Evolutionary conservation across 2,888 invertebrate species (phyloP), one percentile per base, ranked within the genome.

Genomic region (Paralinhomoeus sp.): DNA sequence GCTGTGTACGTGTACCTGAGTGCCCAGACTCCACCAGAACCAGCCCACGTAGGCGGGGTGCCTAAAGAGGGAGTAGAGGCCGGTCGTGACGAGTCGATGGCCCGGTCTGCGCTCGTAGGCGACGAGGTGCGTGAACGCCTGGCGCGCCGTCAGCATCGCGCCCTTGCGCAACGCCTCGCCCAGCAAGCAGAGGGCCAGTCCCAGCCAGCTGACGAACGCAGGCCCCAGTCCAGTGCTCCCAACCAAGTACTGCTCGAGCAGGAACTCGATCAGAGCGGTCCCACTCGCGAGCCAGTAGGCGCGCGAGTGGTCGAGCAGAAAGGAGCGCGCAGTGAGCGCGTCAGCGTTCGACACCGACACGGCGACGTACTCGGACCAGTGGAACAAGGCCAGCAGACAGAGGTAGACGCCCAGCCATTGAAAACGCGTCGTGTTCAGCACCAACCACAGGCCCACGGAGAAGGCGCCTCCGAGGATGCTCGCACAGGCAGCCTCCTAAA

Each of bases 11-110:
- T n/a, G n/a, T n/a, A n/a, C n/a, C n/a, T n/a, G 93, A 17, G 91
- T 91, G 38, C 89, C 91, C 46, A 93, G 73, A 20, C 84, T 80
- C 91, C 91, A 93, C 68, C 80, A 83, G 70, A 89, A 91, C 91
- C 91, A 93, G 15, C 93, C 93, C 2, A 87, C 82, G 64, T 93
- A 93, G 55, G 87, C 80, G 0, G 93, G 93, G 68, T 93, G 93
- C 34, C 93, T 70, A 57, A 75, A 80, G 47, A 75, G 62, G 3
- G 73, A 66, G 64, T 91, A 93, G 24, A 91, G 73, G 0, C 93
- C 91, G 54, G 74, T 71, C 0, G 84, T 87, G 22, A 97, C 76
- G 35, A 93, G 68, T 52, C 72, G 66, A 60, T 97, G 91, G 50
- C 78, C 78, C 17, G 76, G 72, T 12, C 73, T 70, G 62, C 78